These are phyloP conservation scores for Raphicerus campestris DNA, from an alignment of 2,113 vertebrate genomes.

Conservation along the genomic window DNA sequence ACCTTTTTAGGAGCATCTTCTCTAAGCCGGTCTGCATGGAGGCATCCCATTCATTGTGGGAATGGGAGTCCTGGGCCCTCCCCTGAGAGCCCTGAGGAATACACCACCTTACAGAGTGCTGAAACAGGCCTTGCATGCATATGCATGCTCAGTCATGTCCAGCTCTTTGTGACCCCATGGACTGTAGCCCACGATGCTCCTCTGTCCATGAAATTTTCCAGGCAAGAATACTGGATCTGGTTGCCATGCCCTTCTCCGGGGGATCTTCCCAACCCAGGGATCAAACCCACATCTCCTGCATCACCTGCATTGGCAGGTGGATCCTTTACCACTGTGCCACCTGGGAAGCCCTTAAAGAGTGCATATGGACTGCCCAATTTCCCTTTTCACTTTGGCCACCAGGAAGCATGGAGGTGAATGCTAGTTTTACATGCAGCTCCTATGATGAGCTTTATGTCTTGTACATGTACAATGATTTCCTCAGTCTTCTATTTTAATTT, in stretches of 20 bases:
- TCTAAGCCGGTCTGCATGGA: accelerated
- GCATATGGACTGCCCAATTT: background rate
- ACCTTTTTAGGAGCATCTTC: background rate
- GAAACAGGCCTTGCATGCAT: background rate
- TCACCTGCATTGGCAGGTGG: background rate
- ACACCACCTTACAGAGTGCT: background rate
- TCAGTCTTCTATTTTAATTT: background rate
- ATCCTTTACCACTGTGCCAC: background rate
- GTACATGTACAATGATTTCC: accelerated
- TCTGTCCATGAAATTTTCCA: background rate
- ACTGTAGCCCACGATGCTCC: background rate
- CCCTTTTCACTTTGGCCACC: background rate
- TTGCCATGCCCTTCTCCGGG: background rate
- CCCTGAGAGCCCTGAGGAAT: background rate
- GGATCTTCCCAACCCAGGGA: background rate
- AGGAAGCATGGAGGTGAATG: background rate
- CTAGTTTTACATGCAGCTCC: background rate
- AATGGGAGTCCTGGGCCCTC: background rate
- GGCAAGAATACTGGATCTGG: background rate
- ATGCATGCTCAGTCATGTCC: background rate
- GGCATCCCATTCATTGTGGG: background rate
- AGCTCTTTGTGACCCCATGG: background rate
- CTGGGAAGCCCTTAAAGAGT: background rate
- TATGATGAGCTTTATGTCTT: background rate
- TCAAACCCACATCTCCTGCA: background rate